Evolutionary conservation across 2,888 invertebrate species (phyloP), one percentile per base, ranked within the genome.

Genomic region (Epistrophella euchroma): DNA sequence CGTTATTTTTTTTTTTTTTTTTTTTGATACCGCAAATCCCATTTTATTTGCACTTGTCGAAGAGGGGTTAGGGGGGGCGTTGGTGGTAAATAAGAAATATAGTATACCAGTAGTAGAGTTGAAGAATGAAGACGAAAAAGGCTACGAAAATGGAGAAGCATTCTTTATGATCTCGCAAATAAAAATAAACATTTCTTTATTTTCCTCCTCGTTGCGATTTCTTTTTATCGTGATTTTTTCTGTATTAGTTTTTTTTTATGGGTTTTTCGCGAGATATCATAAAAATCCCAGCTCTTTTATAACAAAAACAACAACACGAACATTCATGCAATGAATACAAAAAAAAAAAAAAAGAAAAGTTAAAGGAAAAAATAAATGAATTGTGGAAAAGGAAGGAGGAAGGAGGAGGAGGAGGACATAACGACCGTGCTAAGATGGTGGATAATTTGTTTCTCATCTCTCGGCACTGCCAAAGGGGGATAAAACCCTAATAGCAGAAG

Each of bases 371-470:
- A 60, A 43, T 32, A 17, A 52, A 68, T 19, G 22, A 45, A 75
- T 28, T 52, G 43, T 47, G 25, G 19, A 25, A 45, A 62, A 19
- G 22, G 11, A 43, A 50, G 35, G 28, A 19, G 2, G 1, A 4
- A 4, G 56, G n/a, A 45, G 13, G 17, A 25, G 28, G 32, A 19
- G 28, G 37, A 13, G 25, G 25, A 56, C 43, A 82, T 78, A 86
- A 86, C 82, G 86, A 86, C 86, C 77, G 77, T 86, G 86, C 82
- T 86, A 86, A 86, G 86, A 86, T 82, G 86, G 77, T 86, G 86
- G 86, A 86, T 86, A 86, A 86, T 86, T 86, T 86, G 77, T 86
- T 82, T 86, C 86, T 71, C 86, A 86, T 82, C 86, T 82, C 66
- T 50, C 35, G 66, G 66, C 66, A 45, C 5, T 72, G 71, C 80